Evolutionary conservation across 2,888 invertebrate genomes (phyloP).

Genomic region (Xanthia togata): DNA sequence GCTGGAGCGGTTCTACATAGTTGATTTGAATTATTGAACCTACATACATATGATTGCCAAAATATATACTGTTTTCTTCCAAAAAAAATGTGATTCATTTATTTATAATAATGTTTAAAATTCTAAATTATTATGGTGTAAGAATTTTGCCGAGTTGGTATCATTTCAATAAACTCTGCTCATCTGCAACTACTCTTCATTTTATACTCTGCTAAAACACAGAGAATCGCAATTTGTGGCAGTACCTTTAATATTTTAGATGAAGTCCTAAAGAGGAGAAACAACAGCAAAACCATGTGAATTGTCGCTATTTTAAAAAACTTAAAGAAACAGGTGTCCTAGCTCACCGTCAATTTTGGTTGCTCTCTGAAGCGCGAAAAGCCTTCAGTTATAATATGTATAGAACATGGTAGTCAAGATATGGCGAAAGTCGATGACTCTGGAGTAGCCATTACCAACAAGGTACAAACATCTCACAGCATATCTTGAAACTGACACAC

Average conservation of each 20-base stretch:
- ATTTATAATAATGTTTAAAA: background rate
- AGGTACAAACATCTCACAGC: background rate
- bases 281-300: background rate
- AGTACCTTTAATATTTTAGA: background rate
- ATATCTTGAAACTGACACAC: background rate
- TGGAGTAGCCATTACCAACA: background rate
- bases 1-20: no score
- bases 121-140: background rate
- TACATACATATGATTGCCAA: background rate
- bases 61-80: background rate
- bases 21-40: background rate
- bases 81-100: background rate
- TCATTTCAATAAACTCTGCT: background rate
- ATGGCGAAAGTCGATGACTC: no score
- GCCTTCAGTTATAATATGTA: background rate
- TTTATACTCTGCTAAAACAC: background rate
- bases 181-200: background rate
- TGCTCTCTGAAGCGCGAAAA: background rate
- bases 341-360: background rate
- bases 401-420: background rate
- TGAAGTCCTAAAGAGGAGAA: background rate
- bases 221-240: background rate
- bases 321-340: background rate
- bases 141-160: background rate
- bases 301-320: background rate